These are phyloP conservation scores for Drosophila parabipectinata DNA, from an alignment of 1,140 invertebrate species.

Conservation along the genomic window DNA sequence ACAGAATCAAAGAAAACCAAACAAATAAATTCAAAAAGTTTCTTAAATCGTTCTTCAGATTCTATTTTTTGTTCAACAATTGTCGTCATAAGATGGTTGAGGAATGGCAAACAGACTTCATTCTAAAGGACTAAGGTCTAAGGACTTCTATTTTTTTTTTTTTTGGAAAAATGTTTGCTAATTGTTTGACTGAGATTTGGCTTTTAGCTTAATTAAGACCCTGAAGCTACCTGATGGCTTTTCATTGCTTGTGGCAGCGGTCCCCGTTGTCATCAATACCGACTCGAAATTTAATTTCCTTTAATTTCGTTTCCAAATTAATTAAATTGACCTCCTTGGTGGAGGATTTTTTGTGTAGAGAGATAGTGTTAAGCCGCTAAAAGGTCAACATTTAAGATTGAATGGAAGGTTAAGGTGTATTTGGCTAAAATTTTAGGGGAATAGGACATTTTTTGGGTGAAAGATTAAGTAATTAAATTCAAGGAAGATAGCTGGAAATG, in stretches of 20 bases:
- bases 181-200: conserved; percentile 29
- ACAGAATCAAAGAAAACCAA: background rate
- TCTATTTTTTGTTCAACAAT: conserved; percentile 20
- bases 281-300: conserved; percentile 41
- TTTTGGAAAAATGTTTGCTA: conserved; percentile 24
- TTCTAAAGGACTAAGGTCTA: background rate
- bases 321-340: conserved; percentile 57
- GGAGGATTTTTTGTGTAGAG: background rate
- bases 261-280: conserved; percentile 21
- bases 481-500: too few relatives aligned
- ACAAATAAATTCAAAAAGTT: background rate
- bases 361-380: conserved; percentile 6
- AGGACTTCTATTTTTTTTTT: background rate
- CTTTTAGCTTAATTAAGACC: conserved; percentile 68
- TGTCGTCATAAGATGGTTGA: conserved; percentile 14
- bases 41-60: conserved; percentile 14
- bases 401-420: background rate
- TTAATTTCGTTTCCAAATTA: conserved; percentile 56
- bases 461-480: too few relatives aligned
- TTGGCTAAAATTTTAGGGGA: background rate
- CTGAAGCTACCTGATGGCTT: conserved; percentile 9
- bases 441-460: background rate
- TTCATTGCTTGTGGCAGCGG: background rate
- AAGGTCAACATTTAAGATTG: conserved; percentile 14
- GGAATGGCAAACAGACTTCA: too few relatives aligned